phyloP scores from a whole-genome alignment of 2,797 vertebrate species.

The Peromyscus melanophrys region DNA sequence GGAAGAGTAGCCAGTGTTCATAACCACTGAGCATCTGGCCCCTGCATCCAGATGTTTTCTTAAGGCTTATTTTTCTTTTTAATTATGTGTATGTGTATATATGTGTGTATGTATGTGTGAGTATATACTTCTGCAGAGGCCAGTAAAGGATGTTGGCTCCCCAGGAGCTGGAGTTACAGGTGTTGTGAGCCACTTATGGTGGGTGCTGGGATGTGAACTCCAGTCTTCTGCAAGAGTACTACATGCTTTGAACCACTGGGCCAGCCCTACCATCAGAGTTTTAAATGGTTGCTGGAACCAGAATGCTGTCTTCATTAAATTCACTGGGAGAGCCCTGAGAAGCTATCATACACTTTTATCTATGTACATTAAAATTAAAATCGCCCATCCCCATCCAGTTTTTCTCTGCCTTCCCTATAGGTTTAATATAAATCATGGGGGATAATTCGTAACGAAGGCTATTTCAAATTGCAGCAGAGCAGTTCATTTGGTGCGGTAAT shows the following conservation, averaged over 20 bases:
- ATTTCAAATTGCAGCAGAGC: slow-evolving; percentile 77
- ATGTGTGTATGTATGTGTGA: neutral
- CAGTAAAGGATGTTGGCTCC: neutral
- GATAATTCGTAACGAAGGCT: slow-evolving; percentile 79
- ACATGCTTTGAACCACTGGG: neutral
- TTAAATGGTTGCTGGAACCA: slow-evolving; percentile 48
- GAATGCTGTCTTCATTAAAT: slow-evolving; percentile 62
- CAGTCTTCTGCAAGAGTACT: neutral
- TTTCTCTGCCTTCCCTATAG: slow-evolving; percentile 75
- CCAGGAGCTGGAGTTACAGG: neutral
- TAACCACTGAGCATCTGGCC: neutral
- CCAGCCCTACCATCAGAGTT: neutral
- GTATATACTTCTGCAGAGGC: neutral
- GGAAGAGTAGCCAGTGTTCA: neutral
- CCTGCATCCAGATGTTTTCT: neutral
- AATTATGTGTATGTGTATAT: neutral
- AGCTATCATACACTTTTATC: slow-evolving; percentile 69
- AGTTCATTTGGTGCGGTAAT: slow-evolving; percentile 81
- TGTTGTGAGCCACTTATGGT: neutral
- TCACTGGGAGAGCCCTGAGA: slow-evolving; percentile 57
- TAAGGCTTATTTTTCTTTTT: neutral
- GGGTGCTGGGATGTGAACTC: neutral
- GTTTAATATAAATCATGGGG: slow-evolving; percentile 80
- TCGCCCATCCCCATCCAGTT: slow-evolving; percentile 61
- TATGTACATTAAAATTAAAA: slow-evolving; percentile 76